Conservation (phyloP, 2,888 invertebrate genomes). For the Rotaria socialis region DNA sequence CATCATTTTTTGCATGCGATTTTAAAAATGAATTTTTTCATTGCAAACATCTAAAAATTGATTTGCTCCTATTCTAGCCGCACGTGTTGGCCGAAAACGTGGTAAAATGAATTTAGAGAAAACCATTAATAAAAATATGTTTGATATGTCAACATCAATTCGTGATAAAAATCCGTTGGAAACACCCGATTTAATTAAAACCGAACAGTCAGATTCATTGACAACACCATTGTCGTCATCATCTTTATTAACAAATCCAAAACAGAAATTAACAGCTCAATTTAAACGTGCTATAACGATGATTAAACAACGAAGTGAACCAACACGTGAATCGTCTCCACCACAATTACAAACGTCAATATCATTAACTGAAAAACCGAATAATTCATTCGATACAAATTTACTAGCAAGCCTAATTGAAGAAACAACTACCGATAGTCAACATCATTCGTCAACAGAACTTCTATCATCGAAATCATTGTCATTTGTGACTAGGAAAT, state of each 20-base stretch:
- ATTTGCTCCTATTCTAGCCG: not conserved
- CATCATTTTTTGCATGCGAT: not conserved
- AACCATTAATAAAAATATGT: constrained; percentile 46
- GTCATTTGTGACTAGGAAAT: not conserved
- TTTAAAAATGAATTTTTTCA: not conserved
- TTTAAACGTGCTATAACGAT: constrained; percentile 35
- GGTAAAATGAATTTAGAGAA: constrained; percentile 46
- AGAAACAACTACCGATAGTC: not conserved
- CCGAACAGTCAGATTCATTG: not conserved
- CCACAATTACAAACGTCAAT: not conserved
- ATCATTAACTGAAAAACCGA: not conserved
- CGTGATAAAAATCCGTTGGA: not conserved
- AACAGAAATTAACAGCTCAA: constrained; percentile 28
- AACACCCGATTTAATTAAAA: not conserved
- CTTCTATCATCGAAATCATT: not conserved
- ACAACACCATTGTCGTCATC: not conserved
- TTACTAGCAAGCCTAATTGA: not conserved
- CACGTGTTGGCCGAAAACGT: constrained; percentile 40
- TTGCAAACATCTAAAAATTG: not conserved
- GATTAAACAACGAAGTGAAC: constrained; percentile 33
- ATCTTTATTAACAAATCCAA: not conserved
- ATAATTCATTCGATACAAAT: not conserved
- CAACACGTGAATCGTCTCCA: not conserved
- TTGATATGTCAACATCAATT: constrained; percentile 24
- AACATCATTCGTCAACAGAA: not conserved